Percentiles rank a stretch among this genome's conserved stretches.
phyloP scores from a whole-genome alignment of 2,797 vertebrate genomes.

The Sebastes cheni region DNA sequence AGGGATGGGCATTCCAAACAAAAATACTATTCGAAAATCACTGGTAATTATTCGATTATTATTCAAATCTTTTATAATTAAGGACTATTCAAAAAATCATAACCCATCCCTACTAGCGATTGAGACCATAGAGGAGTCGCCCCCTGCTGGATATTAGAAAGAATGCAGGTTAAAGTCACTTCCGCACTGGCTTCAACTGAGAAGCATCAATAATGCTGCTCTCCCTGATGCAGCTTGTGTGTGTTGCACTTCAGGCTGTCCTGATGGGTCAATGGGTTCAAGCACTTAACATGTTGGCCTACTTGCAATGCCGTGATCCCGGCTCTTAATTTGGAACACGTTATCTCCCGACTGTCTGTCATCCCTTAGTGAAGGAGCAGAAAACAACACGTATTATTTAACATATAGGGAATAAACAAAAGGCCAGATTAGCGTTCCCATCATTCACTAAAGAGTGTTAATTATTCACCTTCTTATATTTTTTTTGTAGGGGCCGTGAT shows the following conservation, averaged over 20 bases:
- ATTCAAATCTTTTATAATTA: no score
- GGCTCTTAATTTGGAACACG: not conserved
- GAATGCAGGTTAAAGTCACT: not conserved
- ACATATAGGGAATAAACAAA: not conserved
- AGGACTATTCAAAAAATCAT: no score
- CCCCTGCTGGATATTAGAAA: not conserved
- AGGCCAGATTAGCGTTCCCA: not conserved
- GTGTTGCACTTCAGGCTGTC: not conserved
- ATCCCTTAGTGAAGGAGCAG: not conserved
- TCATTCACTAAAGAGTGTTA: not conserved
- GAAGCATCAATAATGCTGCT: not conserved
- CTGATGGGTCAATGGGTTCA: not conserved
- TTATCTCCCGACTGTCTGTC: not conserved
- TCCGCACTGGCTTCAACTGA: not conserved
- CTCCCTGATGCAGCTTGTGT: not conserved
- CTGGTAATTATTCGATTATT: no score
- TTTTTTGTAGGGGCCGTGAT: not conserved
- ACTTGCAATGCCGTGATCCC: not conserved
- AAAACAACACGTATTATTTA: not conserved
- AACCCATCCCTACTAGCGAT: no score
- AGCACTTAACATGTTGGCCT: not conserved
- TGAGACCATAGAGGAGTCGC: not conserved
- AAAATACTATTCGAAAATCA: no score
- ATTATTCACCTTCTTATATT: not conserved
- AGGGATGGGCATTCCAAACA: no score